These are phyloP conservation scores for Halisarca cf. caerulea DNA, from an alignment of 37 sponge, comb jelly and placozoan genomes.

Conservation along the genomic window DNA sequence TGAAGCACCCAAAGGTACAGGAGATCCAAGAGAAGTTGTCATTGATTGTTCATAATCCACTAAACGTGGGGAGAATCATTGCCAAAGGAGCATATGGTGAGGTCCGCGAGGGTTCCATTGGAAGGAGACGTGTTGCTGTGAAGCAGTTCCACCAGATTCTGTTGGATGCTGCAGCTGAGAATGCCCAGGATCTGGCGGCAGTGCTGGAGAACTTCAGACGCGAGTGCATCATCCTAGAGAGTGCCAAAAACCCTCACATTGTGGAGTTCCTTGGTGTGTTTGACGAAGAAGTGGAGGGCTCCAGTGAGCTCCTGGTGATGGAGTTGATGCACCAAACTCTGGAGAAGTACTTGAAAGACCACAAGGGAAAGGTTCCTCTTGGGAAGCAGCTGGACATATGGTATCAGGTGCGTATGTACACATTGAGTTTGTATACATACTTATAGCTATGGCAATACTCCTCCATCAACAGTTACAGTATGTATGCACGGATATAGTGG, in stretches of 20 bases:
- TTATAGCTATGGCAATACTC: too few species aligned
- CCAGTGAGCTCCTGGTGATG: conserved; percentile 6
- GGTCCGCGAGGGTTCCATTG: background rate
- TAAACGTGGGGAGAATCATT: background rate
- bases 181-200: background rate
- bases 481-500: too few species aligned
- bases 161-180: background rate
- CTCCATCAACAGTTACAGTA: too few species aligned
- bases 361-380: background rate
- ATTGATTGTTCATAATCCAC: background rate
- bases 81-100: background rate
- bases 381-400: background rate
- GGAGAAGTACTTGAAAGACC: conserved; percentile 1
- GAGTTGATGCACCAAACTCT: conserved; percentile 9
- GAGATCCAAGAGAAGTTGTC: background rate
- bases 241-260: background rate
- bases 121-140: background rate
- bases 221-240: background rate
- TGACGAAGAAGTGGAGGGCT: background rate
- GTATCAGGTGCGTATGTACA: background rate
- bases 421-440: too few species aligned
- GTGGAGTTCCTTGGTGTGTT: background rate
- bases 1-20: background rate
- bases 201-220: background rate
- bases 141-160: background rate